Evolutionary conservation across 1,140 invertebrate species (phyloP).

Genomic region (Lamellibrachia luymesi): DNA sequence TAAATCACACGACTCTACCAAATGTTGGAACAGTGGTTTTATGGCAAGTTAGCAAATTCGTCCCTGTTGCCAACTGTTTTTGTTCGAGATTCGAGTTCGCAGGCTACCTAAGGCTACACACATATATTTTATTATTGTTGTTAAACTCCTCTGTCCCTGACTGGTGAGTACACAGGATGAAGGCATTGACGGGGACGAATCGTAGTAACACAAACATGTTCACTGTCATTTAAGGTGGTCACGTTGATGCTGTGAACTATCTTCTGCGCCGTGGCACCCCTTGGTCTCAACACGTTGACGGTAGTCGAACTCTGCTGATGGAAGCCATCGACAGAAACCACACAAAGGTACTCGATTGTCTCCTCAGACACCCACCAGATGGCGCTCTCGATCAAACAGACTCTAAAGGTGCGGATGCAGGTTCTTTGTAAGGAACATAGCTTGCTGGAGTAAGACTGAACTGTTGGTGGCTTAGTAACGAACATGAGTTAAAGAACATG

Average conservation of each 20-base stretch:
- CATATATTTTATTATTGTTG: no score
- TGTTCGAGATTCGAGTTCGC: no score
- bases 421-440: neutral
- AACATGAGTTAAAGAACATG: neutral
- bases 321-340: neutral
- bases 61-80: no score
- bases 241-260: neutral
- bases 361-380: neutral
- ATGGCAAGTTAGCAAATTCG: no score
- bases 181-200: no score
- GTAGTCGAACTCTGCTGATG: conserved; percentile 10
- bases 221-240: neutral
- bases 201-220: neutral
- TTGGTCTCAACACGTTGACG: neutral
- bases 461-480: neutral
- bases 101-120: no score
- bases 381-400: neutral
- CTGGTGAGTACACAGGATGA: no score
- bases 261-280: neutral
- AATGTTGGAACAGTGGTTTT: no score
- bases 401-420: neutral
- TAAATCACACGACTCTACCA: no score
- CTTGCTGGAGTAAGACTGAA: neutral
- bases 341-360: neutral
- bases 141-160: no score